Evolutionary conservation across 2,797 vertebrate genomes (phyloP).

Genomic region (Galaxias olidus): DNA sequence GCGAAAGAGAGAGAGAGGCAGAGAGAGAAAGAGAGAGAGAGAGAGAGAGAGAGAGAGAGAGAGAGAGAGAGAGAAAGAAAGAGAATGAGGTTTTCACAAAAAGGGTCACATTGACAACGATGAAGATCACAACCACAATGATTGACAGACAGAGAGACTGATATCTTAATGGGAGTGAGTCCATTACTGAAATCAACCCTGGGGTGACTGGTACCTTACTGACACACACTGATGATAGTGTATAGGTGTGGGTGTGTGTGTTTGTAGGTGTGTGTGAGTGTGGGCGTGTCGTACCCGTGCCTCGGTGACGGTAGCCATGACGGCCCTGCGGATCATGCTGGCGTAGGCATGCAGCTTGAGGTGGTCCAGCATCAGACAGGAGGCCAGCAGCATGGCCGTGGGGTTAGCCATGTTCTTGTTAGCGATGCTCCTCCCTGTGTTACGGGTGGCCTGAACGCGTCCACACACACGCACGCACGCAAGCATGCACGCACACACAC

Average conservation of each 20-base stretch:
- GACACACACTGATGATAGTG: too few relatives aligned
- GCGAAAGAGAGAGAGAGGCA: not conserved
- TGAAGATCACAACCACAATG: too few relatives aligned
- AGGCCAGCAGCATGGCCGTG: conserved; percentile 83
- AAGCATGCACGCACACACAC: not conserved
- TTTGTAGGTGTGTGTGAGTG: not conserved
- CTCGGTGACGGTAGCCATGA: conserved; percentile 80
- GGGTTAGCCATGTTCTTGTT: conserved; percentile 85
- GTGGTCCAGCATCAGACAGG: conserved; percentile 88
- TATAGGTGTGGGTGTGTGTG: not conserved
- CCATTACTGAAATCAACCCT: too few relatives aligned
- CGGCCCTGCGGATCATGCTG: conserved; percentile 78
- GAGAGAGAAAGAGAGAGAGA: not conserved
- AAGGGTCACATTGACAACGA: too few relatives aligned
- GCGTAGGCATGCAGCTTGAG: conserved; percentile 82
- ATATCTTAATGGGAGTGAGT: too few relatives aligned
- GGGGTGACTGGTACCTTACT: too few relatives aligned
- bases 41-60: not conserved
- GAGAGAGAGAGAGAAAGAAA: not conserved
- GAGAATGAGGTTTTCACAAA: too few relatives aligned
- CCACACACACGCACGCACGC: not conserved
- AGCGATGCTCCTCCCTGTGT: conserved; percentile 87
- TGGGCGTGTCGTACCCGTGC: conserved; percentile 58
- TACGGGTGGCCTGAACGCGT: conserved; percentile 79
- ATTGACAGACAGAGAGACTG: too few relatives aligned